A percentile compares a stretch with the other conserved stretches of the same genome.
phyloP scores from a whole-genome alignment of 1,140 invertebrate species.

The Condylostylus longicornis region DNA sequence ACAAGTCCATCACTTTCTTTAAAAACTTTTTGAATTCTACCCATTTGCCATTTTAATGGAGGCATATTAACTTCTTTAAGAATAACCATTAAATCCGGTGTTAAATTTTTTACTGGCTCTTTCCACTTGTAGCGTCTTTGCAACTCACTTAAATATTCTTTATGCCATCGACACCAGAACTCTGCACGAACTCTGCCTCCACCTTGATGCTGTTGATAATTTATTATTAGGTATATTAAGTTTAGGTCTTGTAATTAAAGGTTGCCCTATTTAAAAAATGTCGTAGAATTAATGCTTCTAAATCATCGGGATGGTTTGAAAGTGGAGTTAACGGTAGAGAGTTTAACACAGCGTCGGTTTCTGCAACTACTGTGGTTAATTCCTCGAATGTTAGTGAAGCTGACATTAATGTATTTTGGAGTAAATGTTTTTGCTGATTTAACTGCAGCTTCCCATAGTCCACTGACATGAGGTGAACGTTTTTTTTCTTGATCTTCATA shows the following conservation, averaged over 20 bases:
- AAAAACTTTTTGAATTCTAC: no score
- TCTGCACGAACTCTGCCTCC: no score
- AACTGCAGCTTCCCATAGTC: conserved; percentile 13
- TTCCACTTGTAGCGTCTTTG: conserved; percentile 21
- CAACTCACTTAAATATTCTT: conserved; percentile 14
- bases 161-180: conserved; percentile 18
- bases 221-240: no score
- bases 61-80: conserved; percentile 20
- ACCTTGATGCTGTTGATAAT: no score
- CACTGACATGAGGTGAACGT: conserved; percentile 11
- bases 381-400: conserved; percentile 13
- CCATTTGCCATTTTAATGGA: no score
- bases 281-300: conserved; percentile 16
- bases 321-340: conserved; percentile 13
- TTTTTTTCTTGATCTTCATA: no score
- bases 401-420: conserved; percentile 7
- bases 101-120: conserved; percentile 6
- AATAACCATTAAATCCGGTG: conserved; percentile 21
- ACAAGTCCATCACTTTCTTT: no score
- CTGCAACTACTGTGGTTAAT: conserved; percentile 7
- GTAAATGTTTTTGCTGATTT: conserved; percentile 13
- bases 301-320: conserved; percentile 14
- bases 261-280: conserved; percentile 25
- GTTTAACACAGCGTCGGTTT: conserved; percentile 18
- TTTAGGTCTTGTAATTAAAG: conserved; percentile 11